These are phyloP conservation scores for Nemotelus pantherinus DNA, from an alignment of 2,888 invertebrate genomes.

Conservation along the genomic window DNA sequence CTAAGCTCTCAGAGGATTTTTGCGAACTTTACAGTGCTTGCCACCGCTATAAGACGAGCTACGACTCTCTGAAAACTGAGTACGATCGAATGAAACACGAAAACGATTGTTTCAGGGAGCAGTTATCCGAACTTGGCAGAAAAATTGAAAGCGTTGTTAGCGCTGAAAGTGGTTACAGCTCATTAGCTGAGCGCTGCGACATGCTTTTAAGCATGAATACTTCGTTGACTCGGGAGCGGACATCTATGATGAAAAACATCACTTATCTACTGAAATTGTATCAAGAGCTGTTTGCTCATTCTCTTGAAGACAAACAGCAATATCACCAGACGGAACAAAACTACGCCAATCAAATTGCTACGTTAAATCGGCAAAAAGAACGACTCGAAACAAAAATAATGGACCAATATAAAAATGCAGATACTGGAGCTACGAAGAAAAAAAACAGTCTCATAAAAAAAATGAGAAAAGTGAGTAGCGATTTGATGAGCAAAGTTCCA, in stretches of 20 bases:
- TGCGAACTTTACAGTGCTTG: background rate
- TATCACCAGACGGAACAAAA: conserved; percentile 94
- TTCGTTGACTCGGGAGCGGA: background rate
- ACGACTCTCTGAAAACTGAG: background rate
- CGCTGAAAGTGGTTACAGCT: conserved; percentile 4
- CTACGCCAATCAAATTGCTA: conserved; percentile 84
- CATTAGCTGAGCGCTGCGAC: conserved; percentile 2
- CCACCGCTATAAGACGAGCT: background rate
- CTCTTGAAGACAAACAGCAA: conserved; percentile 93
- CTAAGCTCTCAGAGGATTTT: conserved; percentile 6
- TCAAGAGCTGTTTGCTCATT: conserved; percentile 68
- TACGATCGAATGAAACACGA: background rate
- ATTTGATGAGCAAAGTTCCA: background rate
- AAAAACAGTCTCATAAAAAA: conserved; percentile 13
- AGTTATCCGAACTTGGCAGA: background rate
- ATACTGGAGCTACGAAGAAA: conserved; percentile 12
- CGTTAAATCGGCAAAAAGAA: background rate
- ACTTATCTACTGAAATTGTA: background rate
- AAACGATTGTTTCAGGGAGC: conserved; percentile 12
- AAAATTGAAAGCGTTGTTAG: background rate
- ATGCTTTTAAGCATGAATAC: background rate
- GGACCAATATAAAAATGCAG: conserved; percentile 6
- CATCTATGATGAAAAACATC: background rate
- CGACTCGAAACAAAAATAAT: conserved; percentile 23
- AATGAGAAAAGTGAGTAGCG: conserved; percentile 1